These are phyloP conservation scores for Muricea muricata DNA, from an alignment of 92 coral and sea anemone species.

Conservation along the genomic window DNA sequence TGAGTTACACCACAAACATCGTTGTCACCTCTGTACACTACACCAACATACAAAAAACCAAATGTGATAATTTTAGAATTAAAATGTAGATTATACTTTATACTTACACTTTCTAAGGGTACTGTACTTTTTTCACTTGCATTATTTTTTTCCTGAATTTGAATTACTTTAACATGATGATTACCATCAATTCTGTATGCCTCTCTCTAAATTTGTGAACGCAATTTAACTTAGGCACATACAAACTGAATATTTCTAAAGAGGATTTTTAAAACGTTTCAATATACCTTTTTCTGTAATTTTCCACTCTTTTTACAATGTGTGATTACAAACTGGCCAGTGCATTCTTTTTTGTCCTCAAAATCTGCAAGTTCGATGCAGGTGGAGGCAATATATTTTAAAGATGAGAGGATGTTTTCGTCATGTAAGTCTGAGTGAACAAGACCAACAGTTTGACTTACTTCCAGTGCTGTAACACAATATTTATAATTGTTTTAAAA, in stretches of 20 bases:
- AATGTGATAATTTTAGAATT: no score
- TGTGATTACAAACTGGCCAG: neutral
- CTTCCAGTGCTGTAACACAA: constrained; percentile 60
- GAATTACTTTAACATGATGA: constrained; percentile 11
- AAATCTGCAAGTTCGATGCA: constrained; percentile 31
- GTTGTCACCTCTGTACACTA: no score
- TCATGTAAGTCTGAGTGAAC: constrained; percentile 83
- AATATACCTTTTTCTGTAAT: constrained; percentile 21
- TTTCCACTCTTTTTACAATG: constrained; percentile 38
- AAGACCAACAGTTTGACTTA: constrained; percentile 70
- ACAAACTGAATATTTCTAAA: neutral
- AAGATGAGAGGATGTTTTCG: constrained; percentile 52
- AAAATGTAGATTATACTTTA: neutral
- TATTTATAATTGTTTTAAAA: neutral
- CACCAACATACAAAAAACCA: no score
- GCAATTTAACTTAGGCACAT: neutral
- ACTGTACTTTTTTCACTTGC: neutral
- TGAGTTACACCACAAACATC: no score
- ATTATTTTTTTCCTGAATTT: neutral
- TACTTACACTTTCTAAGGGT: constrained; percentile 47
- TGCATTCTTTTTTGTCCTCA: neutral
- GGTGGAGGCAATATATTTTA: constrained; percentile 71
- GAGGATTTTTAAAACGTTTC: neutral
- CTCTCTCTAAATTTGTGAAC: constrained; percentile 23
- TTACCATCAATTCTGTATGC: constrained; percentile 23